Evolutionary conservation across 2,113 vertebrate species (phyloP), one percentile per base, ranked within the genome.

Genomic region (Porphyrio hochstetteri): DNA sequence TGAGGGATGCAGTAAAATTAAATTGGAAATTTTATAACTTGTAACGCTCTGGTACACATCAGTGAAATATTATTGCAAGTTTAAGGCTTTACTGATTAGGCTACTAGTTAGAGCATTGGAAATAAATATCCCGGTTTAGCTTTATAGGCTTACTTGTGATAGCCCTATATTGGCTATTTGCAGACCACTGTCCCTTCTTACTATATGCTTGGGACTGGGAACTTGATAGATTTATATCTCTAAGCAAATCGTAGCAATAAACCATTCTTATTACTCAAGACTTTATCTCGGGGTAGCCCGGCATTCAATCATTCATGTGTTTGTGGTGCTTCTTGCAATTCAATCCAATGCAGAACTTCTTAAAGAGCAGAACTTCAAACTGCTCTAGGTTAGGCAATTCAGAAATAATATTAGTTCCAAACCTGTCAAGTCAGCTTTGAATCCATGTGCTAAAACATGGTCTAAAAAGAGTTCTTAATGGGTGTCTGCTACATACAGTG

Each of bases 21-120:
- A 98, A 98, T 98, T 98, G 97, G 98, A 98, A 98, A 98, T 98
- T 98, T 98, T 98, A 98, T 98, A 98, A 97, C 98, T 97, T 97
- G 97, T 92, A 96, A 98, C 46, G 97, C 98, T 98, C 97, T 94
- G 96, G 97, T 98, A 95, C 98, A 97, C 98, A 97, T 94, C 98
- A 98, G 97, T 98, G 98, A 98, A 98, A 98, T 98, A 98, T 98
- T 97, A 98, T 97, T 97, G 98, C 97, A 94, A 97, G 97, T 98
- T 97, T 98, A 98, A 98, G 95, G 97, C 95, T 97, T 97, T 98
- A 97, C 98, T 98, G 98, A 98, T 98, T 97, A 98, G 96, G 86
- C 96, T 86, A 97, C 97, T 98, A 98, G 98, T 98, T 98, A 97
- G 97, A 95, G 90, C 93, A 48, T 63, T 89, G 96, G 92, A 98